Percentiles rank a stretch among this genome's conserved stretches.
phyloP scores from a whole-genome alignment of 2,888 invertebrate genomes.

The Zeuzera pyrina region DNA sequence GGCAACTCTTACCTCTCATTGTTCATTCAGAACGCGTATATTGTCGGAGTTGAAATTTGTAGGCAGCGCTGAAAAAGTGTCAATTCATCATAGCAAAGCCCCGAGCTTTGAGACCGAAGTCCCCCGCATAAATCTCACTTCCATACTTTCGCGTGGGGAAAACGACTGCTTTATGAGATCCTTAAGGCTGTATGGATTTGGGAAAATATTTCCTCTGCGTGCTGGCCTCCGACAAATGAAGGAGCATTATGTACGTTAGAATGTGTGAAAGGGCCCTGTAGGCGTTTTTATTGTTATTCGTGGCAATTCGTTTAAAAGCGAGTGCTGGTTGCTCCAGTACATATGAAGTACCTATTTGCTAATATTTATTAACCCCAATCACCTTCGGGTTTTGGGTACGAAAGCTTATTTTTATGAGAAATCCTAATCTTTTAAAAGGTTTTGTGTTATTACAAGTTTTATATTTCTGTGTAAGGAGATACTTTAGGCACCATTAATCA shows the following conservation, averaged over 20 bases:
- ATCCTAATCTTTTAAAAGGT: too few relatives aligned
- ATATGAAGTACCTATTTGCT: constrained; percentile 64
- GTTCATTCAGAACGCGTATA: constrained; percentile 68
- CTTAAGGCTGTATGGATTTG: constrained; percentile 75
- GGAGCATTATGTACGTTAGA: constrained; percentile 67
- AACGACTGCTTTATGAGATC: constrained; percentile 73
- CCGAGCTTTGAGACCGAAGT: constrained; percentile 63
- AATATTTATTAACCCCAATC: constrained; percentile 58
- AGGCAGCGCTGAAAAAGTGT: constrained; percentile 67
- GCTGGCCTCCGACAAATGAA: constrained; percentile 69
- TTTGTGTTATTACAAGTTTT: too few relatives aligned
- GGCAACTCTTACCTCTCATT: constrained; percentile 58
- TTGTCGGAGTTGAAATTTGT: constrained; percentile 65
- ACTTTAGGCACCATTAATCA: too few relatives aligned
- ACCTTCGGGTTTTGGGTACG: constrained; percentile 19
- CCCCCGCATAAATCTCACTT: constrained; percentile 71
- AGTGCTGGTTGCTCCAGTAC: constrained; percentile 55
- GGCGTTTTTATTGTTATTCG: constrained; percentile 69
- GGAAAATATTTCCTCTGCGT: constrained; percentile 71
- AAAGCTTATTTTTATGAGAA: too few relatives aligned
- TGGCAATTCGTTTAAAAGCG: constrained; percentile 72
- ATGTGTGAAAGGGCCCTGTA: constrained; percentile 69
- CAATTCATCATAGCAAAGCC: constrained; percentile 72
- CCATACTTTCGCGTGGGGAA: constrained; percentile 71
- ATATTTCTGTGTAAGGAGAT: too few relatives aligned